Evolutionary conservation across 2,888 invertebrate genomes (phyloP).

Genomic region (Netelia inedita): DNA sequence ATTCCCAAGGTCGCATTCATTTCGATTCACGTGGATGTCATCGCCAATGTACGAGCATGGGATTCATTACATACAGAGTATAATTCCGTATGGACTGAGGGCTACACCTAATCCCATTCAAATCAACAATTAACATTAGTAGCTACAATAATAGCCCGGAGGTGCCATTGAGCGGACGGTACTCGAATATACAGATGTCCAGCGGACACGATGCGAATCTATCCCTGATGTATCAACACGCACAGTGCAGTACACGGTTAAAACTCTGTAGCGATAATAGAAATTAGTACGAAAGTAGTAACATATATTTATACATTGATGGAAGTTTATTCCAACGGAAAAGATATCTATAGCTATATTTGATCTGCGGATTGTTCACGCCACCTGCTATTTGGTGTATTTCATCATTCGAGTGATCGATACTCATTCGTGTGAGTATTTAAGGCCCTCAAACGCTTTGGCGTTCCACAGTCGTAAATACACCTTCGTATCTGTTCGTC

Average conservation of each 20-base stretch:
- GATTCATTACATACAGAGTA: conserved; percentile 60
- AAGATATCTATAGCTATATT: not conserved
- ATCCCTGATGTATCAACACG: conserved; percentile 50
- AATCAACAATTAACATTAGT: conserved; percentile 81
- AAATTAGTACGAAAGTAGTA: conserved; percentile 16
- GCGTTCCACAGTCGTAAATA: no score
- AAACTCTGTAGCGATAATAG: conserved; percentile 56
- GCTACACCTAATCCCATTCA: conserved; percentile 71
- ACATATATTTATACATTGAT: not conserved
- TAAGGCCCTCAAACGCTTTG: no score
- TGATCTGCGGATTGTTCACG: not conserved
- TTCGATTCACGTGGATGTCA: conserved; percentile 64
- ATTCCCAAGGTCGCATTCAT: conserved; percentile 64
- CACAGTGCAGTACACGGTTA: conserved; percentile 49
- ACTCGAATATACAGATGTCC: conserved; percentile 33
- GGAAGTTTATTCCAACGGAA: not conserved
- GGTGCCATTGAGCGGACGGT: conserved; percentile 75
- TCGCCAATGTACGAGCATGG: conserved; percentile 60
- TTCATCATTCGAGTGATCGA: not conserved
- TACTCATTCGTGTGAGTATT: not conserved
- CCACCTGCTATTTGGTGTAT: not conserved
- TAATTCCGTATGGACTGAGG: conserved; percentile 56
- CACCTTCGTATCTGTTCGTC: no score
- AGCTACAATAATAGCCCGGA: conserved; percentile 80
- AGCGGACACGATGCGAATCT: conserved; percentile 20